These are phyloP conservation scores for Cercopithecus hamlyni DNA, from an alignment of 2,797 vertebrate species.

Conservation along the genomic window DNA sequence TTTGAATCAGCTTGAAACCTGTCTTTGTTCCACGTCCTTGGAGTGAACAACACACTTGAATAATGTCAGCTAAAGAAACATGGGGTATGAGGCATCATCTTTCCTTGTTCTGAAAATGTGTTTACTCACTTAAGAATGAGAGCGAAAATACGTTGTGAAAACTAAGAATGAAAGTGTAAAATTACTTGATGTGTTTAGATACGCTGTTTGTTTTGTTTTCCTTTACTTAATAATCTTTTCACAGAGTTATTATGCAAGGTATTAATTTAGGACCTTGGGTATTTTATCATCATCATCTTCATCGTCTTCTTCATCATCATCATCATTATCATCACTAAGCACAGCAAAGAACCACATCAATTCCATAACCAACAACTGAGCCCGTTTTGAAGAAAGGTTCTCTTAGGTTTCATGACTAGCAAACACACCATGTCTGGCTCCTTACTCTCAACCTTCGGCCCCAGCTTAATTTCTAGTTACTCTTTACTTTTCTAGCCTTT, in stretches of 20 bases:
- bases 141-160: neutral
- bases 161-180: neutral
- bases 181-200: neutral
- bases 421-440: neutral
- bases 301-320: neutral
- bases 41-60: neutral
- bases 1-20: slow-evolving; percentile 25
- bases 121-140: neutral
- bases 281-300: neutral
- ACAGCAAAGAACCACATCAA: neutral
- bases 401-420: neutral
- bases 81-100: neutral
- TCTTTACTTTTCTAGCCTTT: neutral
- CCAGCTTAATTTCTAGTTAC: neutral
- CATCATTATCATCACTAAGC: neutral
- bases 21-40: neutral
- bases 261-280: neutral
- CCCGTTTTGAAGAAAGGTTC: neutral
- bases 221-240: neutral
- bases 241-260: neutral
- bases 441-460: neutral
- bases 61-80: neutral
- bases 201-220: neutral
- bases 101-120: neutral
- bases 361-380: neutral